Percentiles rank a stretch among this genome's conserved stretches.
Conservation (phyloP, 2,113 vertebrate genomes). For the Ctenodactylus gundi region DNA sequence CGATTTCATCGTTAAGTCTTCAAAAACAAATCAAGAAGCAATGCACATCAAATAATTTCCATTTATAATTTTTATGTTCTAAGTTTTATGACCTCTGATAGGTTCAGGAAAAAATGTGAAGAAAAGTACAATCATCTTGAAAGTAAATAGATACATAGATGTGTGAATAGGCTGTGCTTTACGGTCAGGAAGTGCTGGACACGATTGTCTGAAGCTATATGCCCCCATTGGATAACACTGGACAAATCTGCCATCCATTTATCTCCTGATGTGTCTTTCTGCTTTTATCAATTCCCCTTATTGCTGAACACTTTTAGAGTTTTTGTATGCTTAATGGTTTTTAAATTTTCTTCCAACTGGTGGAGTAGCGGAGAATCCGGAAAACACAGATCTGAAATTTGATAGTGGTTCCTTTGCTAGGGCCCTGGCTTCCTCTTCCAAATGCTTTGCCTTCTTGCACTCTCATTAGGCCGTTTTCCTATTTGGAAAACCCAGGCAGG, state of each 20-base stretch:
- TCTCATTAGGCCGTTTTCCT: constrained; percentile 18
- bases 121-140: background rate
- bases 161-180: background rate
- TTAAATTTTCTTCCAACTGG: background rate
- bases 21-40: background rate
- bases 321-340: background rate
- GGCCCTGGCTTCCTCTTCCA: background rate
- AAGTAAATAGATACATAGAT: background rate
- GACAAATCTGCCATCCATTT: background rate
- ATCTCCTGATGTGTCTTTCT: background rate
- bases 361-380: background rate
- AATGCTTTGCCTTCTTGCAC: background rate
- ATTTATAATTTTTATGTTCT: background rate
- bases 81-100: background rate
- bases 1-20: background rate
- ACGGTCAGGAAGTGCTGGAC: background rate
- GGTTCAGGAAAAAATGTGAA: background rate
- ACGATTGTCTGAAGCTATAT: background rate
- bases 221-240: background rate
- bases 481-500: background rate
- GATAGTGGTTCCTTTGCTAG: background rate
- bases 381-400: background rate
- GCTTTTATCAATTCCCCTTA: background rate
- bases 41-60: background rate
- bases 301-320: background rate